Evolutionary conservation across 2,797 vertebrate species (phyloP).

Genomic region (Alfaro cultratus): DNA sequence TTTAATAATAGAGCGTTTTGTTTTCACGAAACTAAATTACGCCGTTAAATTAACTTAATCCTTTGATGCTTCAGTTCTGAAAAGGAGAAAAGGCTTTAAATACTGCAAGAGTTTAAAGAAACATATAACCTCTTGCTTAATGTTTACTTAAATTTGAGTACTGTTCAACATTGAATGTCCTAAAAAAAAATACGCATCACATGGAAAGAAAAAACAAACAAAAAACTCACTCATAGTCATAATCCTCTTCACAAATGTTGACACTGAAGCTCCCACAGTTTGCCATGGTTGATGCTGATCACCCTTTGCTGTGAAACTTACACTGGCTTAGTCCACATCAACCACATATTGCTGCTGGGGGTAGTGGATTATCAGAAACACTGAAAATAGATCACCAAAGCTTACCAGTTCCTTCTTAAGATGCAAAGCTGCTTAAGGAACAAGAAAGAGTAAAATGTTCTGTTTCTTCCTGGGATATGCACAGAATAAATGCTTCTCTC

Average conservation of each 20-base stretch:
- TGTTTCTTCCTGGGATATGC: constrained; percentile 5
- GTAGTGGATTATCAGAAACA: not conserved
- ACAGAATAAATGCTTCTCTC: not conserved
- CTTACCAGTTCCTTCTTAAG: no score
- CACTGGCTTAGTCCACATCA: not conserved
- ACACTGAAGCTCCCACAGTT: constrained; percentile 8
- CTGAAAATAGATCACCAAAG: not conserved
- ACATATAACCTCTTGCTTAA: not conserved
- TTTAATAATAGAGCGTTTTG: not conserved
- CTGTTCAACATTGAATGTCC: not conserved
- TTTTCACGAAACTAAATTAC: not conserved
- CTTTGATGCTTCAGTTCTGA: not conserved
- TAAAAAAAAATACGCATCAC: no score
- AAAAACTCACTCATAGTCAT: constrained; percentile 59
- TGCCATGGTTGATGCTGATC: constrained; percentile 33
- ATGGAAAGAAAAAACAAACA: not conserved
- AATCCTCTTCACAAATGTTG: constrained; percentile 23
- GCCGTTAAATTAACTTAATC: not conserved
- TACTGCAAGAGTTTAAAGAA: not conserved
- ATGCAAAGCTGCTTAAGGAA: not conserved
- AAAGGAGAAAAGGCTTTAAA: not conserved
- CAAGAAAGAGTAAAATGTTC: not conserved
- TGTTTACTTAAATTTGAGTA: not conserved
- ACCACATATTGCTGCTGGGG: not conserved
- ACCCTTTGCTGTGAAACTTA: not conserved